Conservation (phyloP, 1,140 invertebrate species). For the Laupala kohalensis region DNA sequence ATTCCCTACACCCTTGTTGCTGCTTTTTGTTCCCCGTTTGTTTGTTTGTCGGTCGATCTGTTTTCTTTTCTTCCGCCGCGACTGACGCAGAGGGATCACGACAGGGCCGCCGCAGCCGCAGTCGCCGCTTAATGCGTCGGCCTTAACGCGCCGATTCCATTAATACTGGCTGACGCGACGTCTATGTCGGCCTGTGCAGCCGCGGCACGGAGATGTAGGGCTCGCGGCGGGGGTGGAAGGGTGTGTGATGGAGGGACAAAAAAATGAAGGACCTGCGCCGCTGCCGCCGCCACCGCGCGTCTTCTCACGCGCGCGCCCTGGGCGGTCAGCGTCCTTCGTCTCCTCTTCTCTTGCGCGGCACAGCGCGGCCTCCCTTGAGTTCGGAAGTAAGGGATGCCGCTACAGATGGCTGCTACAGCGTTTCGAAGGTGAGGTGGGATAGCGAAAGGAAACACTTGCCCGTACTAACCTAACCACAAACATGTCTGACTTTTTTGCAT, state of each 20-base stretch:
- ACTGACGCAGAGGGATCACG: no score
- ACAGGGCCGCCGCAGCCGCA: no score
- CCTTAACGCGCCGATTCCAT: not conserved
- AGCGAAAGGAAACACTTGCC: not conserved
- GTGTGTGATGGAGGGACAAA: not conserved
- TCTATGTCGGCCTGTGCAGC: not conserved
- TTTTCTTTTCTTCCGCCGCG: no score
- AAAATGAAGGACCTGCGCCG: not conserved
- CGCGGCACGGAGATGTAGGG: not conserved
- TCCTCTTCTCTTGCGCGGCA: not conserved
- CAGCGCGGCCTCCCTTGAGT: no score
- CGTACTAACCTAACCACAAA: not conserved
- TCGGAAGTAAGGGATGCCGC: not conserved
- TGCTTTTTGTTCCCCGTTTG: no score
- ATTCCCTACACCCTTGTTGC: no score
- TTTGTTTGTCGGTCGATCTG: no score
- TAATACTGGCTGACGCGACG: not conserved
- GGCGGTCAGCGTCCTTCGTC: not conserved
- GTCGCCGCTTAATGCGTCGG: not conserved
- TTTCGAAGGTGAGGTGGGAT: not conserved
- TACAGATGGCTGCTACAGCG: not conserved
- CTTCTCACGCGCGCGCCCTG: not conserved
- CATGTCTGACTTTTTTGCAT: not conserved
- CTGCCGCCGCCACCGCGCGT: not conserved
- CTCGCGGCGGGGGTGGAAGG: not conserved